phyloP scores from a whole-genome alignment of 2,113 vertebrate species.

The Oryzias celebensis region DNA sequence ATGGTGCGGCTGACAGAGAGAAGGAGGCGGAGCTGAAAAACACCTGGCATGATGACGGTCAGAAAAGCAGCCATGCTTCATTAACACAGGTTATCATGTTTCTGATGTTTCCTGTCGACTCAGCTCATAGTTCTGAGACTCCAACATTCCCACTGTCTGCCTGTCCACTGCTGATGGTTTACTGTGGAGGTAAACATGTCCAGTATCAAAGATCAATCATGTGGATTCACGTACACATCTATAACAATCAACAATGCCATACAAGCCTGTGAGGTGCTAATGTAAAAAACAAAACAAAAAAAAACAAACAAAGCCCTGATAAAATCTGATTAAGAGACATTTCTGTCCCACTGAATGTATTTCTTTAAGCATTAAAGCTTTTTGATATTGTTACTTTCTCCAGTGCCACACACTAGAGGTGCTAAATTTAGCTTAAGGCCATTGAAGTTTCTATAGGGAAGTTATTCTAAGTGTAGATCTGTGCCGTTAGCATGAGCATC shows the following conservation, averaged over 20 bases:
- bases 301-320: conserved; percentile 11
- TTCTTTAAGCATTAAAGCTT: conserved; percentile 55
- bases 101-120: conserved; percentile 25
- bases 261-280: conserved; percentile 30
- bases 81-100: conserved; percentile 44
- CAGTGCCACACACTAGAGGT: conserved; percentile 43
- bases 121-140: conserved; percentile 28
- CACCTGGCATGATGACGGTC: conserved; percentile 15
- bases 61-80: conserved; percentile 37
- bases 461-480: conserved; percentile 36
- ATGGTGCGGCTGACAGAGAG: conserved; percentile 24
- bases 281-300: background rate
- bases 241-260: conserved; percentile 47
- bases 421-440: conserved; percentile 51
- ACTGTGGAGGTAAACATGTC: conserved; percentile 19
- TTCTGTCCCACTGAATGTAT: conserved; percentile 29
- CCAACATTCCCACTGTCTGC: conserved; percentile 22
- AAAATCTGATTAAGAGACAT: conserved; percentile 16
- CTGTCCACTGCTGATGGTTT: conserved; percentile 10
- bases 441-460: conserved; percentile 34
- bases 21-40: conserved; percentile 28
- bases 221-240: conserved; percentile 27
- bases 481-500: conserved; percentile 54
- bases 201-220: conserved; percentile 28
- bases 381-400: conserved; percentile 59